Evolutionary conservation across 2,113 vertebrate species (phyloP), one percentile per base, ranked within the genome.

Genomic region (Eurystomus gularis): DNA sequence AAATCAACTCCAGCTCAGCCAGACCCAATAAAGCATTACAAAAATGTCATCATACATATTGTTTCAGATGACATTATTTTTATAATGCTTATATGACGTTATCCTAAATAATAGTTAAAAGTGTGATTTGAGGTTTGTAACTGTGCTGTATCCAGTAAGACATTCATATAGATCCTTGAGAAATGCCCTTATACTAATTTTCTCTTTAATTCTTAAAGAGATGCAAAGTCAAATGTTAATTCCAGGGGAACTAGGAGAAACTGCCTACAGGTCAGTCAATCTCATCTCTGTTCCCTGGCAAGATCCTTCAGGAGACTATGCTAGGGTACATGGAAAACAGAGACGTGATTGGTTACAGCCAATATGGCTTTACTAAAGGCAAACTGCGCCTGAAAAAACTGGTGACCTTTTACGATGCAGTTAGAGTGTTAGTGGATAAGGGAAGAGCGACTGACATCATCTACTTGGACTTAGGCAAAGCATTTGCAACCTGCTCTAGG

Each of bases 321-420:
- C 52, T 55, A 18, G 28, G 52, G 28, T 55, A 55, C 28, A 55
- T 31, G 52, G 52, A 55, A 55, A 55, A 55, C 52, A 55, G 52
- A 52, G 51, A 52, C 25, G 51, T 55, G 52, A 55, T 55, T 55
- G 52, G 52, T 55, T 28, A 31, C 28, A 17, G 29, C 29, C 28
- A 55, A 15, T 28, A 55, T 55, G 52, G 52, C 52, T 55, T 55
- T 26, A 55, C 52, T 55, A 55, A 55, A 28, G 29, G 17, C 28
- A 55, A 55, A 55, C 31, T 9, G 31, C 31, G 52, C 26, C 28
- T 55, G 52, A 31, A 16, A 55, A 29, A 55, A 29, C 17, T 29
- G 29, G 52, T 55, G 28, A 55, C 28, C 51, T 55, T 55, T 26
- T 26, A 21, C 1, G 1, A 54, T 0, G 1, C 9, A 1, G 3